Evolutionary conservation across 2,113 vertebrate genomes (phyloP).

Genomic region (Pholis gunnellus): DNA sequence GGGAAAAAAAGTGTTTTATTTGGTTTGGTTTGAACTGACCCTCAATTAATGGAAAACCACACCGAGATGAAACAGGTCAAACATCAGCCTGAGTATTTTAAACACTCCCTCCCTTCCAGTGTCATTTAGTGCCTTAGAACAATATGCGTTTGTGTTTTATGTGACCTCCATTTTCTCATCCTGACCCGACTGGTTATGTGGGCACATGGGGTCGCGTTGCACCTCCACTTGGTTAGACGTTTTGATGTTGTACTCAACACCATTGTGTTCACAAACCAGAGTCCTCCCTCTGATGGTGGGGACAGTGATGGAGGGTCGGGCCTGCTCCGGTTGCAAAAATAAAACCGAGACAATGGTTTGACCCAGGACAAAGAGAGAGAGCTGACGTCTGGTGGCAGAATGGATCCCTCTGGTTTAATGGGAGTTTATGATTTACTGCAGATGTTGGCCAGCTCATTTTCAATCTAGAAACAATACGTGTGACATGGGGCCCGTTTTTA

Average conservation of each 20-base stretch:
- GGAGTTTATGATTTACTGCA: conserved; percentile 70
- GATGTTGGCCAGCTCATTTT: conserved; percentile 69
- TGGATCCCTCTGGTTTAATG: conserved; percentile 66
- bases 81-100: conserved; percentile 28
- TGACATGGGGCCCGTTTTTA: conserved; percentile 69
- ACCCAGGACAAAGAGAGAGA: conserved; percentile 39
- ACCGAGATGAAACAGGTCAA: conserved; percentile 38
- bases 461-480: conserved; percentile 71
- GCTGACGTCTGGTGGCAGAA: conserved; percentile 21
- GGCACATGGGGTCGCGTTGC: conserved; percentile 33
- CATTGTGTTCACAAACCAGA: conserved; percentile 45
- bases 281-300: conserved; percentile 23
- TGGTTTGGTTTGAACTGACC: conserved; percentile 41
- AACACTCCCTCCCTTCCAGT: conserved; percentile 23
- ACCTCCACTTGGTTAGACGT: conserved; percentile 58
- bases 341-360: conserved; percentile 49
- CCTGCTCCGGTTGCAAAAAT: conserved; percentile 28
- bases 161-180: conserved; percentile 75
- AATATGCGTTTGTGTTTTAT: conserved; percentile 60
- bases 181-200: conserved; percentile 46
- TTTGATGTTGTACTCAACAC: conserved; percentile 68
- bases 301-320: conserved; percentile 61
- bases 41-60: conserved; percentile 40
- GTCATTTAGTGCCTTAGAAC: conserved; percentile 54
- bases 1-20: conserved; percentile 5